phyloP scores from a whole-genome alignment of 1,140 invertebrate genomes.

The Oscheius sp. region DNA sequence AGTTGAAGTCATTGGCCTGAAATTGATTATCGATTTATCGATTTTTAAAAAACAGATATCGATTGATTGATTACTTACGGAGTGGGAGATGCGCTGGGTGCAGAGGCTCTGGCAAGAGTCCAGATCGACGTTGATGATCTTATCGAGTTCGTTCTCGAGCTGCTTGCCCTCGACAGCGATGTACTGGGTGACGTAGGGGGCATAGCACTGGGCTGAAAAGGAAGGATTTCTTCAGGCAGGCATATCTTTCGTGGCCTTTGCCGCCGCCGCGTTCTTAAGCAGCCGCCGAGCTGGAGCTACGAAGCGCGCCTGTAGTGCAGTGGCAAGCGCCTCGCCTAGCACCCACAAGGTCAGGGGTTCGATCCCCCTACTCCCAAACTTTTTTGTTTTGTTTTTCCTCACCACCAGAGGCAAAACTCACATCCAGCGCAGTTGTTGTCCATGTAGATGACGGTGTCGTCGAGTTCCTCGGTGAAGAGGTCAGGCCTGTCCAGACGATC shows the following conservation, averaged over 20 bases:
- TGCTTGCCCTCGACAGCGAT: conserved; percentile 60
- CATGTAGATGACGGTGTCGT: conserved; percentile 60
- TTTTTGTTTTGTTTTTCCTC: not conserved
- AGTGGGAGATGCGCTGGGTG: conserved; percentile 54
- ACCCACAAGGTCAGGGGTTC: no score
- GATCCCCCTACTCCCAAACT: not conserved
- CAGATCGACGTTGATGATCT: conserved; percentile 52
- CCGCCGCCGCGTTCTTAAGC: not conserved
- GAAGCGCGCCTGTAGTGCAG: no score
- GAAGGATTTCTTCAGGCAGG: not conserved
- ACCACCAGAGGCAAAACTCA: conserved; percentile 42
- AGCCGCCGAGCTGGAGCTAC: no score
- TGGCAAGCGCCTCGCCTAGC: no score
- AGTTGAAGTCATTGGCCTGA: conserved; percentile 60
- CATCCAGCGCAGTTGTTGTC: conserved; percentile 61
- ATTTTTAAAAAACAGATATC: no score
- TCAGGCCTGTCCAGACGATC: conserved; percentile 60
- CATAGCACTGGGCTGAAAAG: conserved; percentile 59
- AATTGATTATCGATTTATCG: conserved; percentile 20
- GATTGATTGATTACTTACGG: conserved; percentile 34
- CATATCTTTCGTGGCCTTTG: not conserved
- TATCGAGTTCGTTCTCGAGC: conserved; percentile 55
- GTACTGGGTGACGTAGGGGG: conserved; percentile 61
- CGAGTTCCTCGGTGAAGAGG: conserved; percentile 58
- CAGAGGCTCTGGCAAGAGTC: conserved; percentile 58